A percentile compares a stretch with the other conserved stretches of the same genome.
These are phyloP conservation scores for Schrankia costaestrigalis DNA, from an alignment of 2,888 invertebrate species.

Conservation along the genomic window DNA sequence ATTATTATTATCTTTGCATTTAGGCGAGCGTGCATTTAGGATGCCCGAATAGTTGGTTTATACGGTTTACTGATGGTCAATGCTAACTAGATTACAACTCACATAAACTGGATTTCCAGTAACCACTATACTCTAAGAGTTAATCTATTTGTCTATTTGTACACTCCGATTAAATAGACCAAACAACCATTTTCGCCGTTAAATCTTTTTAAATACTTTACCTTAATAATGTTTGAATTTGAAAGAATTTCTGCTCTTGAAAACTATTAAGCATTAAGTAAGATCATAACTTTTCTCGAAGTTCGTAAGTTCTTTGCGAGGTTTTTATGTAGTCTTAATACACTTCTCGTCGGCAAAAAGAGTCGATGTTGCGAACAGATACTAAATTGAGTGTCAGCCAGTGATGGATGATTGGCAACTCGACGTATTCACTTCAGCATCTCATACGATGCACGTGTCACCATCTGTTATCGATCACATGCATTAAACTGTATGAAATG, in stretches of 20 bases:
- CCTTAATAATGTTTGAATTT: too few relatives aligned
- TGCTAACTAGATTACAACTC: too few relatives aligned
- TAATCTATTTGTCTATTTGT: too few relatives aligned
- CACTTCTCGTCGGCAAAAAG: constrained; percentile 3
- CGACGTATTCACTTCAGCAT: constrained; percentile 12
- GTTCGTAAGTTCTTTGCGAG: background rate
- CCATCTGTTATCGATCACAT: constrained; percentile 5
- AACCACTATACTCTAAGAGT: background rate
- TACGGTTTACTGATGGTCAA: too few relatives aligned
- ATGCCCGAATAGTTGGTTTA: too few relatives aligned
- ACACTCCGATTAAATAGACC: too few relatives aligned
- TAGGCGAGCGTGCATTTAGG: too few relatives aligned
- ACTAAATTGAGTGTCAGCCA: constrained; percentile 16
- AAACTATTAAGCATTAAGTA: background rate
- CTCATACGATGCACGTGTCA: constrained; percentile 8
- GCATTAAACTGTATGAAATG: constrained; percentile 1
- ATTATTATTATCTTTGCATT: too few relatives aligned
- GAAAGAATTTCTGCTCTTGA: too few relatives aligned
- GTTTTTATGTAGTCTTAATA: constrained; percentile 2
- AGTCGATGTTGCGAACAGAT: constrained; percentile 5
- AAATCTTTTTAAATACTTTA: too few relatives aligned
- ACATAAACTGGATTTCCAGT: background rate
- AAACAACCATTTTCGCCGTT: too few relatives aligned
- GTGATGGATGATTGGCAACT: constrained; percentile 21
- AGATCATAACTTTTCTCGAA: background rate